Percentiles rank a stretch among this genome's conserved stretches.
These are phyloP conservation scores for Nasua narica DNA, from an alignment of 2,797 vertebrate species.

Conservation along the genomic window DNA sequence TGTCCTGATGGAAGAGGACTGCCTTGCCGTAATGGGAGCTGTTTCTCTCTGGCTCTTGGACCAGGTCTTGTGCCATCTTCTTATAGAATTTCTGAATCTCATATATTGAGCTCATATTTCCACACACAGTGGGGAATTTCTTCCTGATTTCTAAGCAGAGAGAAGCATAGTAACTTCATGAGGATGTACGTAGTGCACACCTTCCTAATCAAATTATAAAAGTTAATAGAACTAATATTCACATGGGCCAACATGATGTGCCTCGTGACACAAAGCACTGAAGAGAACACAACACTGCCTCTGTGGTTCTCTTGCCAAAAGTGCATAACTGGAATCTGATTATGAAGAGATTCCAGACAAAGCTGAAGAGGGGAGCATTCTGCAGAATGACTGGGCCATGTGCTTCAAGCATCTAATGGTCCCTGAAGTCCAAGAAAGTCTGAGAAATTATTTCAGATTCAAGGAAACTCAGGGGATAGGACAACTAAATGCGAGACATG, in stretches of 20 bases:
- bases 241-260: fast-evolving
- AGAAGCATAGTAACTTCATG: not conserved
- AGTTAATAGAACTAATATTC: not conserved
- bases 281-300: not conserved
- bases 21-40: not conserved
- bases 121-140: fast-evolving
- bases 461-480: no score
- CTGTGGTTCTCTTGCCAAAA: not conserved
- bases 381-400: no score
- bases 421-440: not conserved
- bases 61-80: no score
- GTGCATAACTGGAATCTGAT: not conserved
- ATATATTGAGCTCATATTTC: not conserved
- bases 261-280: not conserved
- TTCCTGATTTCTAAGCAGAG: not conserved
- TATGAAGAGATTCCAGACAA: not conserved
- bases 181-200: not conserved
- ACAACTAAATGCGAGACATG: fast-evolving
- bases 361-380: not conserved
- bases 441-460: not conserved
- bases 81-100: not conserved
- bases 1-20: no score
- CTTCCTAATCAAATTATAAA: not conserved
- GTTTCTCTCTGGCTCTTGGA: not conserved
- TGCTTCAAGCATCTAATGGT: not conserved